Evolutionary conservation across 1,140 invertebrate genomes (phyloP).

Genomic region (Heliconius hermathena): DNA sequence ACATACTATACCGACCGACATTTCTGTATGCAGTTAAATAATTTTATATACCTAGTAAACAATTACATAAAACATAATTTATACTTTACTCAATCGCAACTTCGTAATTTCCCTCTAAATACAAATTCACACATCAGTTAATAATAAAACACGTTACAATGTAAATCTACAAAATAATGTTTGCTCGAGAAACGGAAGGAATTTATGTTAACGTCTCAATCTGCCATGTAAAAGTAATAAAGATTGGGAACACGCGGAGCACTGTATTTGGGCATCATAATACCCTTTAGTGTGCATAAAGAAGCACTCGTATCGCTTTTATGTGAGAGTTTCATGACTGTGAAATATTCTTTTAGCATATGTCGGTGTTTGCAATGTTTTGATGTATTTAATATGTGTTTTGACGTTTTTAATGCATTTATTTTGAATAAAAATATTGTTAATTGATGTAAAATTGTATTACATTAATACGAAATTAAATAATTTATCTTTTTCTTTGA

Average conservation of each 20-base stretch:
- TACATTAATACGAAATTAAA: too few relatives aligned
- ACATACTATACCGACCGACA: background rate
- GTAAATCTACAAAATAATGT: slow-evolving; percentile 4
- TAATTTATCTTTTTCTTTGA: too few relatives aligned
- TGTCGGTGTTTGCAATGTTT: background rate
- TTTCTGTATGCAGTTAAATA: background rate
- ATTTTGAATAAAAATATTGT: too few relatives aligned
- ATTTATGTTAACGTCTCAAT: slow-evolving; percentile 39
- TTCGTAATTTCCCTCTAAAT: slow-evolving; percentile 1
- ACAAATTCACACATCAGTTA: slow-evolving; percentile 6
- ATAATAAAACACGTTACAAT: slow-evolving; percentile 16
- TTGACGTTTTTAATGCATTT: background rate
- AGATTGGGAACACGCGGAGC: slow-evolving; percentile 31
- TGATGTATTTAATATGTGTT: background rate
- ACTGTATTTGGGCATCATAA: slow-evolving; percentile 36
- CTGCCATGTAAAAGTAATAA: slow-evolving; percentile 34
- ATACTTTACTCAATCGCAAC: background rate
- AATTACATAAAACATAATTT: slow-evolving; percentile 1
- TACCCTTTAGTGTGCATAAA: slow-evolving; percentile 36
- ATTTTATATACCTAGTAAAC: background rate
- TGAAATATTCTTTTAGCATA: slow-evolving; percentile 20
- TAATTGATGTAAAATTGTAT: too few relatives aligned
- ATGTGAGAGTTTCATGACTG: slow-evolving; percentile 17
- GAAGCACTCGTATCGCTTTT: slow-evolving; percentile 30
- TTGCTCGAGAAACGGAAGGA: slow-evolving; percentile 22